These are phyloP conservation scores for Drosophila murphyi DNA, from an alignment of 1,140 invertebrate genomes.

Conservation along the genomic window DNA sequence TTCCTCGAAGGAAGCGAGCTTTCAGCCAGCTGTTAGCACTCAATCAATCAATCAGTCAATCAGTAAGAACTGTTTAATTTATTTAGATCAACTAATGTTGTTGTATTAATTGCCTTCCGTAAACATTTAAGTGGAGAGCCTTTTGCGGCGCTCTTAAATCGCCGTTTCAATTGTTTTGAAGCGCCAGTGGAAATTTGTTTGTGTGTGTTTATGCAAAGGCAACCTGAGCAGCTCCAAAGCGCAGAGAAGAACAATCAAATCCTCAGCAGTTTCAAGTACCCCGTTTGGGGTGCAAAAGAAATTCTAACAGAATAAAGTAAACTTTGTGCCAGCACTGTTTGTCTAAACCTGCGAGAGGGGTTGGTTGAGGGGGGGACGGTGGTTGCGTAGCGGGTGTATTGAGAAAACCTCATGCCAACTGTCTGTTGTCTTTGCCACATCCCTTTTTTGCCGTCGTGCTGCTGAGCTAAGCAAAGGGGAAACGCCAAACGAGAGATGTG, in stretches of 20 bases:
- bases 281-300: constrained; percentile 23
- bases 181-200: not conserved
- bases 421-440: not conserved
- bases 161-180: not conserved
- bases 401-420: constrained; percentile 31
- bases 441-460: not conserved
- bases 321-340: constrained; percentile 19
- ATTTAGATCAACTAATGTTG: not conserved
- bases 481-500: constrained; percentile 40
- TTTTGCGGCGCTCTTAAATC: not conserved
- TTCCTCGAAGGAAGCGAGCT: too few relatives aligned
- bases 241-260: constrained; percentile 36
- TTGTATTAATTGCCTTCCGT: not conserved
- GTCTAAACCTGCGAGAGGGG: constrained; percentile 15
- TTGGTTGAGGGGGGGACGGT: not conserved
- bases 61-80: not conserved
- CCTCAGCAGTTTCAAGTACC: constrained; percentile 12
- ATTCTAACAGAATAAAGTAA: constrained; percentile 51
- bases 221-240: not conserved
- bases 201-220: not conserved
- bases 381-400: constrained; percentile 26
- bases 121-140: not conserved
- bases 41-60: not conserved
- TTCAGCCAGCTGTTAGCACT: not conserved
- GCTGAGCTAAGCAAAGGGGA: constrained; percentile 44